These are phyloP conservation scores for Eristalis arbustorum DNA, from an alignment of 2,888 invertebrate species.

Conservation along the genomic window DNA sequence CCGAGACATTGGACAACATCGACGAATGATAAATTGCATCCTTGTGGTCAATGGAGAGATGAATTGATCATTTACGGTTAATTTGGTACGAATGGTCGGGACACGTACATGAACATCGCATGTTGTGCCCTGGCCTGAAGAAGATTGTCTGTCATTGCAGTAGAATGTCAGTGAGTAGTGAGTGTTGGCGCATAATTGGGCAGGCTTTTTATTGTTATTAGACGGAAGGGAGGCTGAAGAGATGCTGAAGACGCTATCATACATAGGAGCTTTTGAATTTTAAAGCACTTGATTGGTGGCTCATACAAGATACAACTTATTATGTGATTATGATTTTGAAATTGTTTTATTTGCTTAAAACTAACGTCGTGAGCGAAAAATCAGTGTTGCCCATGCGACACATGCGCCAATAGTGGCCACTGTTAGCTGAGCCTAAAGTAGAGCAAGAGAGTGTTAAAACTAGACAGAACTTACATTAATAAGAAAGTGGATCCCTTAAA, in stretches of 20 bases:
- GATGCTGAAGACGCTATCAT: background rate
- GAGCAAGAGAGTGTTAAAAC: too few species aligned
- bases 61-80: conserved; percentile 62
- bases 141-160: conserved; percentile 38
- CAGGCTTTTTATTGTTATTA: conserved; percentile 3
- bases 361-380: too few species aligned
- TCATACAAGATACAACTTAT: too few species aligned
- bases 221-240: background rate
- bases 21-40: conserved; percentile 61
- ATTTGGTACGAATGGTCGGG: conserved; percentile 43
- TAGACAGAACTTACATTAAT: too few species aligned
- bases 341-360: too few species aligned
- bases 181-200: conserved; percentile 42
- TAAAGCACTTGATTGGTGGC: too few species aligned
- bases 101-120: conserved; percentile 18
- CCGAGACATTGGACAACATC: conserved; percentile 41
- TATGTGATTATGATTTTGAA: too few species aligned
- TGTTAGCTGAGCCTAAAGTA: too few species aligned
- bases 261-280: background rate
- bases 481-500: too few species aligned
- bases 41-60: conserved; percentile 58
- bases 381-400: too few species aligned
- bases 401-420: too few species aligned
- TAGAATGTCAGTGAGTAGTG: conserved; percentile 15
- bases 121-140: background rate